Base-by-base conservation (phyloP, 2,113 vertebrate genomes). In the Plectropomus leopardus region DNA sequence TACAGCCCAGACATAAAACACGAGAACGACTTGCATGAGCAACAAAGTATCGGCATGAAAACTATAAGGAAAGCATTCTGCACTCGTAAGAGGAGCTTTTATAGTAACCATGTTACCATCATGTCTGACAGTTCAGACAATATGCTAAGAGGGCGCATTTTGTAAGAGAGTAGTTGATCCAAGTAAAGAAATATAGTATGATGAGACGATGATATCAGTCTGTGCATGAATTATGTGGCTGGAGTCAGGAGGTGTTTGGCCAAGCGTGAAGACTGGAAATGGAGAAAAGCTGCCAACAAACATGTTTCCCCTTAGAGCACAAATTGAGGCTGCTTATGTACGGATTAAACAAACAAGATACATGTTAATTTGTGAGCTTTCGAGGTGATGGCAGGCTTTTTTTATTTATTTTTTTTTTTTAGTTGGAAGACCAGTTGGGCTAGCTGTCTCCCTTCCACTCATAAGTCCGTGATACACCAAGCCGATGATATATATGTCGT, bases 1-100 rank as follows among this genome's bases (percentile, higher is more conserved):
- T 80, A 86, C 86, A 79, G 67, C 50, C 78, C 72, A 34, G 66
- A 65, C 78, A 93, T 90, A 77, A 92, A 86, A 89, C 85, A 88
- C 40, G 51, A 86, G 83, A 89, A 78, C 23, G 26, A 63, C 76
- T 63, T 53, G 67, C 48, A 66, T 58, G 23, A 64, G 74, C 78
- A 76, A 63, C 71, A 78, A 61, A 63, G 30, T 47, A 55, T 32
- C 13, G 48, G 16, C 51, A 57, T 57, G 11, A 32, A 59, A 58
- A 23, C 42, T 28, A 13, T 3, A 7, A 32, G 40, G 7, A 7
- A 36, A 19, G 65, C 1, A 24, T 60, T 42, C n/a, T 65, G 23
- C 57, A 53, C 51, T 50, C 16, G 3, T 40, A 5, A 53, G 14
- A 65, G 53, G 42, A 9, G n/a, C 11, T 40, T 75, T 36, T 53